Evolutionary conservation across 1,140 invertebrate genomes (phyloP).

Genomic region (Drosophila mayri): DNA sequence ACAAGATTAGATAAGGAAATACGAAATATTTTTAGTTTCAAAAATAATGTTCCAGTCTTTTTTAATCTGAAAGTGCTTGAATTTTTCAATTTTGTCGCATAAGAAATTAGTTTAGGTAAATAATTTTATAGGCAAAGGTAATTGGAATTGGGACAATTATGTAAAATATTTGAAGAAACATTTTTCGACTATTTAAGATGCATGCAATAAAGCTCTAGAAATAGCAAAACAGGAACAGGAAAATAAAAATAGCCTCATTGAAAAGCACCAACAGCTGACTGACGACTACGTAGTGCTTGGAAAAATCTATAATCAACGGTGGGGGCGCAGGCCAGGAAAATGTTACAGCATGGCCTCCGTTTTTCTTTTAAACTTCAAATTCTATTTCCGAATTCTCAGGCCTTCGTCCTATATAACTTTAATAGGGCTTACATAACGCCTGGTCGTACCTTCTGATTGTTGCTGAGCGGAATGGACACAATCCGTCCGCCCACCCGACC

Average conservation of each 20-base stretch:
- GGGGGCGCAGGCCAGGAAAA: constrained; percentile 1
- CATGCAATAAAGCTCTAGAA: constrained; percentile 4
- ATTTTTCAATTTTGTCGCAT: constrained; percentile 4
- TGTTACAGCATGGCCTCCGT: constrained; percentile 22
- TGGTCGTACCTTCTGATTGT: constrained; percentile 85
- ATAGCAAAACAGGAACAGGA: constrained; percentile 17
- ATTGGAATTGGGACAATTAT: neutral
- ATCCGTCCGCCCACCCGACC: constrained; percentile 93
- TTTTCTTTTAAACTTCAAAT: neutral
- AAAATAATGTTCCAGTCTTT: neutral
- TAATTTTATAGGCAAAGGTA: neutral
- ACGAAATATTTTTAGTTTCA: neutral
- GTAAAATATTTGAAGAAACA: neutral
- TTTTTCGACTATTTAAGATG: neutral
- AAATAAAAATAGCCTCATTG: constrained; percentile 29
- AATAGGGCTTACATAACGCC: constrained; percentile 58
- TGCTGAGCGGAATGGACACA: constrained; percentile 90
- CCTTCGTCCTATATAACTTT: neutral
- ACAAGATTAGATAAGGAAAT: constrained; percentile 5
- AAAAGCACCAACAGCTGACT: constrained; percentile 29
- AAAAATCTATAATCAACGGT: constrained; percentile 73
- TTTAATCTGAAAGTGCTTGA: constrained; percentile 37
- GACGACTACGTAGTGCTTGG: constrained; percentile 36
- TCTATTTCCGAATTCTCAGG: neutral
- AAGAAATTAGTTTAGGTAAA: neutral